These are phyloP conservation scores for Drosophila teissieri DNA, from an alignment of 1,140 invertebrate genomes.

Conservation along the genomic window DNA sequence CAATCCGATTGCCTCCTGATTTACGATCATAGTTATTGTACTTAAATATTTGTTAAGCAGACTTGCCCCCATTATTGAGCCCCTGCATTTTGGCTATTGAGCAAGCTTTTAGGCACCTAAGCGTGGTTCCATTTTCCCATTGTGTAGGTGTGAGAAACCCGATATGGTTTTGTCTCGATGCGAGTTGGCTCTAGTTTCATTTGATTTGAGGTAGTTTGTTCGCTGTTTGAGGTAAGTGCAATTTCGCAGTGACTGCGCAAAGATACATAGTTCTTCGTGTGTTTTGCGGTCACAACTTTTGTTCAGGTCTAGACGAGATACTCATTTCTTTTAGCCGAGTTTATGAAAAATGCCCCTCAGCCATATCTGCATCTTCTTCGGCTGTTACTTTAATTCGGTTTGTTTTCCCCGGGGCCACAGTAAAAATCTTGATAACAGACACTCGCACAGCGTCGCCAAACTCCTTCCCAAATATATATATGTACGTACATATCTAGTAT, in stretches of 20 bases:
- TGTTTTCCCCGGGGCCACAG: not conserved
- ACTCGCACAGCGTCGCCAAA: not conserved
- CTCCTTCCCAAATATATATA: constrained; percentile 20
- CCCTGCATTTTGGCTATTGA: constrained; percentile 40
- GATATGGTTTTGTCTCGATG: constrained; percentile 50
- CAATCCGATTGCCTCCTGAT: not conserved
- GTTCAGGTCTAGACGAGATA: constrained; percentile 21
- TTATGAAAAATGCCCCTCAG: constrained; percentile 7
- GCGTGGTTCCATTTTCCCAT: constrained; percentile 39
- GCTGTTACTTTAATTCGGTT: constrained; percentile 37
- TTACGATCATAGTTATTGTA: not conserved
- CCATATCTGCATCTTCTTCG: constrained; percentile 20
- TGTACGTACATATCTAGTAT: constrained; percentile 4
- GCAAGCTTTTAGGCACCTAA: constrained; percentile 75
- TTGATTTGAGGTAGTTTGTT: constrained; percentile 4
- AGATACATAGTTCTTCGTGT: constrained; percentile 1
- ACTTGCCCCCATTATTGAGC: no score
- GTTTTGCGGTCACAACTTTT: constrained; percentile 27
- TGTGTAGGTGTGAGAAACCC: constrained; percentile 77
- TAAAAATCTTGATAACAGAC: constrained; percentile 54
- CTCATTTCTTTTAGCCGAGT: constrained; percentile 9
- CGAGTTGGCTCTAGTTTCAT: constrained; percentile 31
- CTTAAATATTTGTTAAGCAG: not conserved
- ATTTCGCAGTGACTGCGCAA: constrained; percentile 58
- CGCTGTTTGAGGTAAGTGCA: constrained; percentile 49